These are phyloP conservation scores for Brenthis hecate DNA, from an alignment of 2,888 invertebrate species.

Conservation along the genomic window DNA sequence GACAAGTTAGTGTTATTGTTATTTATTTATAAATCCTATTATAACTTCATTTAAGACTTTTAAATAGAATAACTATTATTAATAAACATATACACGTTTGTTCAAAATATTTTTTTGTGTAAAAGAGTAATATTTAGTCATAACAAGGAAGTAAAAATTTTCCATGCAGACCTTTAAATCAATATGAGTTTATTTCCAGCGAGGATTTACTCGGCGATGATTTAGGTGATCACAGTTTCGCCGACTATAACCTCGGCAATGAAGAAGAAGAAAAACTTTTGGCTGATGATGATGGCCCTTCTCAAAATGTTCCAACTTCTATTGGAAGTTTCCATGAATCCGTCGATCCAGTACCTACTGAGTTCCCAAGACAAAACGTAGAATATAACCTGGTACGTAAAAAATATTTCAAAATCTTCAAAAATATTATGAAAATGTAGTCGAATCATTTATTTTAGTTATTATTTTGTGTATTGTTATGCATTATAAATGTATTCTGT, in stretches of 20 bases:
- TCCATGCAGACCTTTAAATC: slow-evolving; percentile 14
- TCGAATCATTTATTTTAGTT: background rate
- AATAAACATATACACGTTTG: background rate
- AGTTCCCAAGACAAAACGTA: slow-evolving; percentile 56
- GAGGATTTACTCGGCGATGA: slow-evolving; percentile 78
- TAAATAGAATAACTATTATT: background rate
- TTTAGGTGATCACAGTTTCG: slow-evolving; percentile 75
- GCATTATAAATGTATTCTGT: too few species aligned
- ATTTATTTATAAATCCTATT: slow-evolving; percentile 35
- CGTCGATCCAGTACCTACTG: slow-evolving; percentile 54
- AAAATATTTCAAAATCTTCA: background rate
- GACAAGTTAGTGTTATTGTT: slow-evolving; percentile 68
- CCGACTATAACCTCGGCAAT: slow-evolving; percentile 77
- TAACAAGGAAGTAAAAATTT: background rate
- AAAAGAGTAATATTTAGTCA: background rate
- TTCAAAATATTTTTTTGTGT: background rate
- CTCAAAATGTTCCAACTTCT: slow-evolving; percentile 70
- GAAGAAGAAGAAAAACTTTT: slow-evolving; percentile 77
- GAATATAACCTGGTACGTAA: slow-evolving; percentile 60
- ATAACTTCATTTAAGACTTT: background rate
- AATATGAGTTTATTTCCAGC: slow-evolving; percentile 54
- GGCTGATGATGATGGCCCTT: slow-evolving; percentile 67
- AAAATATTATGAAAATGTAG: background rate
- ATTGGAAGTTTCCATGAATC: slow-evolving; percentile 53
- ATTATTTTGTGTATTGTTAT: too few species aligned